These are phyloP conservation scores for Pachycephala philippinensis DNA, from an alignment of 2,113 vertebrate genomes.

Conservation along the genomic window DNA sequence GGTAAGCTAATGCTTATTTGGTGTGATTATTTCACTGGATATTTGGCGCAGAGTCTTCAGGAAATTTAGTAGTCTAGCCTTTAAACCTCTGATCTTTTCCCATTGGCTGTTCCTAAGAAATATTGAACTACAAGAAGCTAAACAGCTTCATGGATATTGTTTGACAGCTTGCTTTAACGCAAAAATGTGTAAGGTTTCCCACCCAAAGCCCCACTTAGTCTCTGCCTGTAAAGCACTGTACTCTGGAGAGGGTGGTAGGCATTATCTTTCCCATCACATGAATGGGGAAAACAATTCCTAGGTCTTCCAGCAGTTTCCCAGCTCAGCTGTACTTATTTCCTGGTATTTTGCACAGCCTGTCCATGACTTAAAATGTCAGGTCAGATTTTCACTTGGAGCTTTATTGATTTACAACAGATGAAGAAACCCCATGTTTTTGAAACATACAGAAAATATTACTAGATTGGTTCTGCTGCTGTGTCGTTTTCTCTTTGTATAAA, in stretches of 20 bases:
- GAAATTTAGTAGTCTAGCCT: slow-evolving; percentile 36
- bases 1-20: slow-evolving; percentile 4
- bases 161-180: neutral
- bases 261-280: neutral
- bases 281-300: neutral
- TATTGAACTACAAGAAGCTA: neutral
- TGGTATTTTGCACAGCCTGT: neutral
- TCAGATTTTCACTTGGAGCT: neutral
- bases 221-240: neutral
- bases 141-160: neutral
- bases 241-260: neutral
- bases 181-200: neutral
- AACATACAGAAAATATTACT: neutral
- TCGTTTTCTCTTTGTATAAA: neutral
- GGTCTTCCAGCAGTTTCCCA: neutral
- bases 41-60: neutral
- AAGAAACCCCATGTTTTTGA: neutral
- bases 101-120: neutral
- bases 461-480: neutral
- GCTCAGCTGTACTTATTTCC: neutral
- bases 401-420: neutral
- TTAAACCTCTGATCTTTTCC: slow-evolving; percentile 14
- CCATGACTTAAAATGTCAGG: neutral
- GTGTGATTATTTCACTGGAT: slow-evolving; percentile 10
- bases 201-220: neutral